phyloP scores from a whole-genome alignment of 2,797 vertebrate species.

The Tiaroga cobitis region DNA sequence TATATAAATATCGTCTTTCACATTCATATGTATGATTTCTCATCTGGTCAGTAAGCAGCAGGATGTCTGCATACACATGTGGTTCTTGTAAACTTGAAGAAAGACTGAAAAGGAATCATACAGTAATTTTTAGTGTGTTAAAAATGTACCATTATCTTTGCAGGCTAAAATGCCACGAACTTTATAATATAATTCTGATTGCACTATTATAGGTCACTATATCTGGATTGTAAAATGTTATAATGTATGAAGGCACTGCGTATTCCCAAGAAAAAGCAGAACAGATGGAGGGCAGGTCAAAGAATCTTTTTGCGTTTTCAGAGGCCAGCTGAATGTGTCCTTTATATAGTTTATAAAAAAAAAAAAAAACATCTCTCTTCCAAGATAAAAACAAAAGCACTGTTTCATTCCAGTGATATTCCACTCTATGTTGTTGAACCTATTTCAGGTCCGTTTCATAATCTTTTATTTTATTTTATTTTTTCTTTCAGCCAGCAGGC shows the following conservation, averaged over 20 bases:
- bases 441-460: conserved; percentile 67
- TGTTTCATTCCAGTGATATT: conserved; percentile 66
- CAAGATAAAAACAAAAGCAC: conserved; percentile 60
- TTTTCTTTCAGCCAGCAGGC: conserved; percentile 51
- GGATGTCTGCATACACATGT: conserved; percentile 18
- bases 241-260: conserved; percentile 54
- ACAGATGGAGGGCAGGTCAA: conserved; percentile 31
- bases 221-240: conserved; percentile 34
- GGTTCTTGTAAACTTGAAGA: conserved; percentile 26
- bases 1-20: conserved; percentile 36
- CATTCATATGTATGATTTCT: conserved; percentile 7
- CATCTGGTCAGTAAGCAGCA: conserved; percentile 52
- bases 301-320: conserved; percentile 68
- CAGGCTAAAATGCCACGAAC: neutral
- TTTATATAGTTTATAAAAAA: conserved; percentile 56
- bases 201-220: neutral
- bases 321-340: conserved; percentile 75
- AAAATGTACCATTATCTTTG: conserved; percentile 10
- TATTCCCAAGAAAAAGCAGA: conserved; percentile 49
- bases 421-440: conserved; percentile 59
- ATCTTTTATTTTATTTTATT: conserved; percentile 42
- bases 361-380: conserved; percentile 48
- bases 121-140: conserved; percentile 47
- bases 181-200: conserved; percentile 22
- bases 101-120: conserved; percentile 22